Base-by-base conservation (phyloP, 2,888 invertebrate species). In the Holacanthella duospinosa region DNA sequence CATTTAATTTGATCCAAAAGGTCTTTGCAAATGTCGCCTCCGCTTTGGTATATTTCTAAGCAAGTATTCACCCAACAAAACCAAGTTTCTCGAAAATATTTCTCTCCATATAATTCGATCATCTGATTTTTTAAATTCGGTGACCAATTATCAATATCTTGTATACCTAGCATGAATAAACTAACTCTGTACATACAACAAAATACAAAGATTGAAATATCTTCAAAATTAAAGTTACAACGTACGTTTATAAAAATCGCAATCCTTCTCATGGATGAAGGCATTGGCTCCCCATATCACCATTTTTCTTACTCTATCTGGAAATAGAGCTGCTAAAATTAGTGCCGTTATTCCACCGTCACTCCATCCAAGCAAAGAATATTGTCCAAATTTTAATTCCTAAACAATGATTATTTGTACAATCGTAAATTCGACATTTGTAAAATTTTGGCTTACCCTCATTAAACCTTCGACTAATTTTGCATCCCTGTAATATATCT, bases 311-410 rank as follows among this genome's bases (percentile, higher is more conserved):
- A 93, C 80, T 12, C 77, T 77, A 0, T 84, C 79, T 0, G 86
- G 84, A 77, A 86, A 82, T 64, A 82, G 83, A 1, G 86, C 86
- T 2, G 91, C 86, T n/a, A 89, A 75, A 29, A 93, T 84, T 68
- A 93, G 77, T 21, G 84, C 85, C 0, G 87, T 84, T 55, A 85
- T 86, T 1, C 90, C 93, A 28, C 93, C 93, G 78, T 91, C 90
- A 77, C 90, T 91, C 89, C 92, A 93, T 1, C 93, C 93, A 63
- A 93, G 74, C 12, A 92, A 74, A 0, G 78, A 78, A 64, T 75
- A 75, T 44, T 85, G 79, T 1, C 84, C 82, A 12, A 93, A 75
- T 55, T 79, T 78, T 82, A 85, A 70, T 25, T 65, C 64, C 25
- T 16, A 28, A n/a, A n/a, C n/a, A n/a, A 28, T 29, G n/a, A 29